Evolutionary conservation across 2,113 vertebrate species (phyloP).

Genomic region (Scomber japonicus): DNA sequence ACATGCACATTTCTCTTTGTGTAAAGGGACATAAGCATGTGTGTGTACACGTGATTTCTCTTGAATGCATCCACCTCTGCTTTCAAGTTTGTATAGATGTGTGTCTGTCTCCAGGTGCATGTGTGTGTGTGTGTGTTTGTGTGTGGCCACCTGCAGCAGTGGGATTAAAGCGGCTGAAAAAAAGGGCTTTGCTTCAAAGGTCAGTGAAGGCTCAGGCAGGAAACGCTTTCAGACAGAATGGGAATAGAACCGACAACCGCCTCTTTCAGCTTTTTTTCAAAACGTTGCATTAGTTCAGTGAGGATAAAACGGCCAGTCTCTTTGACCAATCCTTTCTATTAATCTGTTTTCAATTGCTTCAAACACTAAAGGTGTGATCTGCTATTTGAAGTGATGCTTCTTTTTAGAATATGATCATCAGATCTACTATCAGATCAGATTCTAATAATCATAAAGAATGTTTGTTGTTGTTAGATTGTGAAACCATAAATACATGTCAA

Average conservation of each 20-base stretch:
- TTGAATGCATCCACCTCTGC: slow-evolving; percentile 2
- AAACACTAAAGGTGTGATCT: not conserved
- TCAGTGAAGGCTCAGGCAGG: slow-evolving; percentile 42
- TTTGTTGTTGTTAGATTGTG: too few relatives aligned
- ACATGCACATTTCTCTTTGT: slow-evolving; percentile 1
- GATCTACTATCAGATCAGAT: too few relatives aligned
- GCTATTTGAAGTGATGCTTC: slow-evolving; percentile 20
- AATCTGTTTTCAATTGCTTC: not conserved
- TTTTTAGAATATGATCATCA: not conserved
- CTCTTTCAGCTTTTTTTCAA: slow-evolving; percentile 19
- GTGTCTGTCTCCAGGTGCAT: not conserved
- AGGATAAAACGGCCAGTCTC: slow-evolving; percentile 31
- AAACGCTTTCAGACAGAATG: slow-evolving; percentile 22
- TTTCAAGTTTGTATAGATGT: slow-evolving; percentile 21
- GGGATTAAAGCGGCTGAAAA: slow-evolving; percentile 54
- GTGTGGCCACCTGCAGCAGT: slow-evolving; percentile 43
- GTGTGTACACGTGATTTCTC: not conserved
- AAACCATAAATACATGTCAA: too few relatives aligned
- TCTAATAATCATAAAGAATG: too few relatives aligned
- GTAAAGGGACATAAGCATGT: not conserved
- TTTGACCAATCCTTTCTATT: slow-evolving; percentile 8
- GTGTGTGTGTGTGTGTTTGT: not conserved
- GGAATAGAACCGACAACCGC: slow-evolving; percentile 29
- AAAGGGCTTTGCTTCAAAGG: slow-evolving; percentile 48
- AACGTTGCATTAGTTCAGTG: slow-evolving; percentile 7